These are phyloP conservation scores for Bovichtus diacanthus DNA, from an alignment of 2,797 vertebrate genomes.

Conservation along the genomic window DNA sequence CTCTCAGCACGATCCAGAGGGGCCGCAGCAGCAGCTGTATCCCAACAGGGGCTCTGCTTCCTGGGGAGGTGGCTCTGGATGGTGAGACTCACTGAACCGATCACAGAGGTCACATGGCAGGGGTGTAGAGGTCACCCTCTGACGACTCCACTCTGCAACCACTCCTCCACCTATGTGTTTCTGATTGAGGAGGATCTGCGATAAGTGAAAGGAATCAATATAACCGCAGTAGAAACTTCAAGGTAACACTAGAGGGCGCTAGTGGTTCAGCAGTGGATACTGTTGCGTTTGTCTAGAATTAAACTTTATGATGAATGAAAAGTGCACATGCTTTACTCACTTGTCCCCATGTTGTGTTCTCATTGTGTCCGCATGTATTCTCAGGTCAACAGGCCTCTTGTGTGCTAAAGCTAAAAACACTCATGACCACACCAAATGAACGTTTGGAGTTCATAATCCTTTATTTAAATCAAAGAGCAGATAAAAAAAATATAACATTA, in stretches of 20 bases:
- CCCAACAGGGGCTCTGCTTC: conserved; percentile 3
- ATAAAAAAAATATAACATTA: conserved; percentile 82
- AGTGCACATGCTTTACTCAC: background rate
- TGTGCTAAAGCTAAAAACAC: background rate
- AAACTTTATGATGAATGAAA: conserved; percentile 21
- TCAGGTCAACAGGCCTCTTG: background rate
- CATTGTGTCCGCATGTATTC: background rate
- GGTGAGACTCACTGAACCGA: conserved; percentile 15
- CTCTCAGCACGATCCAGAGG: conserved; percentile 23
- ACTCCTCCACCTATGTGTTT: background rate
- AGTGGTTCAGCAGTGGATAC: conserved; percentile 41
- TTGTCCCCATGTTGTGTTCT: background rate
- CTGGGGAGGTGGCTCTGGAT: conserved; percentile 3
- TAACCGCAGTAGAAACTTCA: background rate
- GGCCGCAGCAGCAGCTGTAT: conserved; percentile 34
- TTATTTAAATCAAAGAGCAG: conserved; percentile 79
- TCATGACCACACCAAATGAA: accelerated
- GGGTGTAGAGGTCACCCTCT: background rate
- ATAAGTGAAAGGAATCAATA: background rate
- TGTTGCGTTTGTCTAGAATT: background rate
- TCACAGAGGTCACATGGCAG: conserved; percentile 1
- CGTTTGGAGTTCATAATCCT: conserved; percentile 52
- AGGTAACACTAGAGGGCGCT: conserved; percentile 66
- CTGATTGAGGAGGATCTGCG: background rate
- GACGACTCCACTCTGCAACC: conserved; percentile 11